phyloP scores from a whole-genome alignment of 2,888 invertebrate genomes.

The Yponomeuta sedellus region DNA sequence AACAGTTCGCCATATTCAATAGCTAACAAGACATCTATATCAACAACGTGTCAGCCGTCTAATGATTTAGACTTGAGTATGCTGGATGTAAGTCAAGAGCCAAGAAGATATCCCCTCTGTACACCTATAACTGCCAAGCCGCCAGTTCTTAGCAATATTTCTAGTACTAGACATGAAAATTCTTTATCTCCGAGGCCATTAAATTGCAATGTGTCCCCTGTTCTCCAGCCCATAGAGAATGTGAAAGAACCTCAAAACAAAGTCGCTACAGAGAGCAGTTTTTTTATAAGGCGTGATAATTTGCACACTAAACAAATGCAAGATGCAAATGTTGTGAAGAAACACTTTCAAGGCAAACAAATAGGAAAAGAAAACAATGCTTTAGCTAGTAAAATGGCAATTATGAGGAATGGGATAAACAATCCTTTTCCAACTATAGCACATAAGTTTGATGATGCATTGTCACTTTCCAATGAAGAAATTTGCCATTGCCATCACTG shows the following conservation, averaged over 20 bases:
- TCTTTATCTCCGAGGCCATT: too few species aligned
- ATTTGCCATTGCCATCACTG: constrained; percentile 54
- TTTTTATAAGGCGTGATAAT: constrained; percentile 54
- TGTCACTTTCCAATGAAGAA: constrained; percentile 17
- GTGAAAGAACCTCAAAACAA: background rate
- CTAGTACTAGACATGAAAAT: background rate
- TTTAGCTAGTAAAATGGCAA: constrained; percentile 36
- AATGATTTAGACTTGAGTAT: constrained; percentile 61
- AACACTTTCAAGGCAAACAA: constrained; percentile 35
- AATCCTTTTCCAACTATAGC: constrained; percentile 14
- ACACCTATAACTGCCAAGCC: constrained; percentile 19
- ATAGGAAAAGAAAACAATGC: constrained; percentile 54
- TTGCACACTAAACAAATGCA: constrained; percentile 33
- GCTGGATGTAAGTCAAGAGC: constrained; percentile 44
- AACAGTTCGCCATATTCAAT: constrained; percentile 55
- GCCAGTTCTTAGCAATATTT: background rate
- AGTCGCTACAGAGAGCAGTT: constrained; percentile 42
- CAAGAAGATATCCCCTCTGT: constrained; percentile 28
- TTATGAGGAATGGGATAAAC: constrained; percentile 29
- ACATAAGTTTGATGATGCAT: background rate
- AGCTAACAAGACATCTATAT: constrained; percentile 42
- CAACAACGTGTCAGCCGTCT: constrained; percentile 34
- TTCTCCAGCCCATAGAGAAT: constrained; percentile 11
- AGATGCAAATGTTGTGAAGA: constrained; percentile 32
- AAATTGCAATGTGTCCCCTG: background rate